Percentiles rank a stretch among this genome's conserved stretches.
phyloP scores from a whole-genome alignment of 2,888 invertebrate species.

The Trilocha varians region DNA sequence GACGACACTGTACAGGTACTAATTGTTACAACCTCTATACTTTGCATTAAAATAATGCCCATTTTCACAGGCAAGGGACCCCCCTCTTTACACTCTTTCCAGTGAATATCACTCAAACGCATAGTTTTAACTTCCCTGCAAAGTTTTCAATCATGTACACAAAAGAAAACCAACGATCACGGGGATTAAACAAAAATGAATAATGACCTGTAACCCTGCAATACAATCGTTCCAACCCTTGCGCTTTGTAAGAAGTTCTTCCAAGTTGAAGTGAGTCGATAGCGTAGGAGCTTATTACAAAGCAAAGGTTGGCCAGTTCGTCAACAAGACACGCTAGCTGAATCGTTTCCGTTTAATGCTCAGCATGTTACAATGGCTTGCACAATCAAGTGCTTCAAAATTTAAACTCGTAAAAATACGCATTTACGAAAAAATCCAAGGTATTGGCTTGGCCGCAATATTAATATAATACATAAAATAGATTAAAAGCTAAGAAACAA shows the following conservation, averaged over 20 bases:
- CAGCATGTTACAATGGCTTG: slow-evolving; percentile 60
- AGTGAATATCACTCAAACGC: slow-evolving; percentile 64
- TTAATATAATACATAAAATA: slow-evolving; percentile 39
- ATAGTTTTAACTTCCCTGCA: slow-evolving; percentile 71
- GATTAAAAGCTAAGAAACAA: slow-evolving; percentile 65
- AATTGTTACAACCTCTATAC: slow-evolving; percentile 88
- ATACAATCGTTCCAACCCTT: slow-evolving; percentile 52
- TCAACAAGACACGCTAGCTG: slow-evolving; percentile 69
- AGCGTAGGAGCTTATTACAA: slow-evolving; percentile 56
- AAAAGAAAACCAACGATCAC: slow-evolving; percentile 62
- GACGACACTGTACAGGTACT: slow-evolving; percentile 64
- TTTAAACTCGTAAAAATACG: slow-evolving; percentile 34
- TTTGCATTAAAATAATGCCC: slow-evolving; percentile 94
- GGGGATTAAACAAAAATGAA: slow-evolving; percentile 44
- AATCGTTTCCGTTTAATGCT: slow-evolving; percentile 73
- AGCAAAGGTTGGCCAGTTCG: slow-evolving; percentile 68
- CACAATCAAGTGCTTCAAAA: slow-evolving; percentile 55
- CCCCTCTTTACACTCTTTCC: slow-evolving; percentile 66
- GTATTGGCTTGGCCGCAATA: slow-evolving; percentile 39
- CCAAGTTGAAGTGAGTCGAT: slow-evolving; percentile 38
- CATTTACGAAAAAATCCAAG: slow-evolving; percentile 43
- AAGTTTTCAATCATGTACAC: slow-evolving; percentile 64
- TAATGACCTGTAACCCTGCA: slow-evolving; percentile 52
- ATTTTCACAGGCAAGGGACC: slow-evolving; percentile 80
- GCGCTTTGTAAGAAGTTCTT: slow-evolving; percentile 55